These are phyloP conservation scores for Pyrgus malvae DNA, from an alignment of 2,888 invertebrate species.

Conservation along the genomic window DNA sequence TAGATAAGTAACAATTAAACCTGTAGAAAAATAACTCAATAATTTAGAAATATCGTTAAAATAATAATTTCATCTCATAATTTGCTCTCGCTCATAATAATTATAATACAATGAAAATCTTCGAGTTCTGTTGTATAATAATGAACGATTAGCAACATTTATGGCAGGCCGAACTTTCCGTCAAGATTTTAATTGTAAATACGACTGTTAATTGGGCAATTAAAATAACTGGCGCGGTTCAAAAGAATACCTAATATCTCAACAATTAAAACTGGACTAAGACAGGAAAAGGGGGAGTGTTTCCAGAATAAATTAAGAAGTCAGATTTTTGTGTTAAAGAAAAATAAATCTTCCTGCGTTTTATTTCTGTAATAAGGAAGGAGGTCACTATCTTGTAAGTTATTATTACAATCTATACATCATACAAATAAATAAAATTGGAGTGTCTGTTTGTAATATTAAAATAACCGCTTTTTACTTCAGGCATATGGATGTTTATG, in stretches of 20 bases:
- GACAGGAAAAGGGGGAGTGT: constrained; percentile 6
- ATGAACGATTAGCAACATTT: constrained; percentile 1
- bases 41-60: no score
- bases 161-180: constrained; percentile 7
- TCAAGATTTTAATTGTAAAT: constrained; percentile 8
- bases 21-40: no score
- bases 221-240: constrained; percentile 18
- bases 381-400: neutral
- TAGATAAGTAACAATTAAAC: no score
- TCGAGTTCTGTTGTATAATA: neutral
- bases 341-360: constrained; percentile 11
- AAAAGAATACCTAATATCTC: constrained; percentile 22
- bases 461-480: no score
- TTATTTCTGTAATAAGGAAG: constrained; percentile 6
- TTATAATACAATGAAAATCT: neutral
- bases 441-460: no score
- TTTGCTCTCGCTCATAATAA: no score
- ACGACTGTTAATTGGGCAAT: constrained; percentile 12
- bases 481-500: no score
- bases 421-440: no score
- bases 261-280: constrained; percentile 19
- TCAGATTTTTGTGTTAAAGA: constrained; percentile 14
- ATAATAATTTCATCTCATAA: no score
- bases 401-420: no score
- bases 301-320: constrained; percentile 21